Conservation (phyloP, 1,140 invertebrate genomes). For the Pomacea maculata region DNA sequence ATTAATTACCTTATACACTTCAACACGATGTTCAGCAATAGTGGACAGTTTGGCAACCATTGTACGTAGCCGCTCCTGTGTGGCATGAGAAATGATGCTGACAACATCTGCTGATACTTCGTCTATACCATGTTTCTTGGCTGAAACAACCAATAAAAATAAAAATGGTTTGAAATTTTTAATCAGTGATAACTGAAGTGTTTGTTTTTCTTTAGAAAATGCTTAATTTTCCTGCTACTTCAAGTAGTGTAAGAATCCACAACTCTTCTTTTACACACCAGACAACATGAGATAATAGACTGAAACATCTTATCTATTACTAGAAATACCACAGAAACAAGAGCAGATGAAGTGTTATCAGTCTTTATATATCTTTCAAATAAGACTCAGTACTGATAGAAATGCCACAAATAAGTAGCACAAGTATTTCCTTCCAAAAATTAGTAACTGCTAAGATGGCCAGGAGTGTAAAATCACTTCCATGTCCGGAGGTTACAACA, state of each 20-base stretch:
- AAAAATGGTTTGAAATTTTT: background rate
- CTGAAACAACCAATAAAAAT: slow-evolving; percentile 59
- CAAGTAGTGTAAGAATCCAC: background rate
- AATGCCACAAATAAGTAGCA: too few relatives aligned
- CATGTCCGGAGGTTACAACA: background rate
- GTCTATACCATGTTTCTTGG: slow-evolving; percentile 82
- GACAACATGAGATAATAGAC: background rate
- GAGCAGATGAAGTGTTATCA: too few relatives aligned
- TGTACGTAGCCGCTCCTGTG: slow-evolving; percentile 91
- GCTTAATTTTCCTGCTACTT: background rate
- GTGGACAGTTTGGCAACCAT: slow-evolving; percentile 92
- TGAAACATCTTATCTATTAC: background rate
- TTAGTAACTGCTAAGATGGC: too few relatives aligned
- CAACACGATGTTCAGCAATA: slow-evolving; percentile 93
- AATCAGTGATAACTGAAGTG: background rate
- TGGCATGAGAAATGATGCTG: slow-evolving; percentile 91
- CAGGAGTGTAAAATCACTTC: background rate
- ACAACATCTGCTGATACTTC: slow-evolving; percentile 90
- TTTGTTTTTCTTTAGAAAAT: background rate
- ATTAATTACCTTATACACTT: slow-evolving; percentile 77
- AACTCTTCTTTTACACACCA: background rate
- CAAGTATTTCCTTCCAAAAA: too few relatives aligned
- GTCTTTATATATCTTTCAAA: too few relatives aligned
- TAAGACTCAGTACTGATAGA: too few relatives aligned
- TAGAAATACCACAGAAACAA: too few relatives aligned